Evolutionary conservation across 2,888 invertebrate genomes (phyloP), one percentile per base, ranked within the genome.

Genomic region (Lapara coniferarum): DNA sequence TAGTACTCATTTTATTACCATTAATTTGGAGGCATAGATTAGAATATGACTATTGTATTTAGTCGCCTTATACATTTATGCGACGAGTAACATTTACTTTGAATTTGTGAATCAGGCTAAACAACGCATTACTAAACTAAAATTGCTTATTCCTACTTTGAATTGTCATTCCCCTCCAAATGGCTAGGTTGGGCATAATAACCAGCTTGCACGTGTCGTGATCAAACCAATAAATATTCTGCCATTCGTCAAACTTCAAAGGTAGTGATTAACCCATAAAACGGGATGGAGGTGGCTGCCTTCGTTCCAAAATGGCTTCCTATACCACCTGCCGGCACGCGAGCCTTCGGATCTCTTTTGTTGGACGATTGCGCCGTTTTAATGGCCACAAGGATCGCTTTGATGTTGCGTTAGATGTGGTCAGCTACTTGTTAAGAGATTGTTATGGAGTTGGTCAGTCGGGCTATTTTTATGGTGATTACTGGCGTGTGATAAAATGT

Each of bases 171-270:
- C 10, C 19, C 19, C 1, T 16, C 8, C 19, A 55, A 16, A 53
- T 53, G n/a, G 53, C 19, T 10, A 19, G 12, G 19, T 19, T 55
- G 16, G 51, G 51, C 51, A 3, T 51, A 55, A 55, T 19, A 55
- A 55, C 16, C 53, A 53, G 16, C 7, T 53, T 7, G n/a, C 73
- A 68, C 66, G 44, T 82, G 72, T 75, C 92, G 92, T 92, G 92
- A 86, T 82, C 79, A 70, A 86, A 82, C 77, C 87, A 78, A 92
- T 92, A 91, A 91, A 90, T 88, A 82, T 76, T 77, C 77, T 78
- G 74, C 81, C 79, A 87, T 92, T 85, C 89, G 89, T 92, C 92
- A 92, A 92, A 92, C 86, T 90, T 91, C 89, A 88, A 90, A 89
- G 84, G 79, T 77, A 78, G 82, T 87, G 91, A 93, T 93, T 92